Evolutionary conservation across 2,888 invertebrate species (phyloP).

Genomic region (Leptopilina syphax): DNA sequence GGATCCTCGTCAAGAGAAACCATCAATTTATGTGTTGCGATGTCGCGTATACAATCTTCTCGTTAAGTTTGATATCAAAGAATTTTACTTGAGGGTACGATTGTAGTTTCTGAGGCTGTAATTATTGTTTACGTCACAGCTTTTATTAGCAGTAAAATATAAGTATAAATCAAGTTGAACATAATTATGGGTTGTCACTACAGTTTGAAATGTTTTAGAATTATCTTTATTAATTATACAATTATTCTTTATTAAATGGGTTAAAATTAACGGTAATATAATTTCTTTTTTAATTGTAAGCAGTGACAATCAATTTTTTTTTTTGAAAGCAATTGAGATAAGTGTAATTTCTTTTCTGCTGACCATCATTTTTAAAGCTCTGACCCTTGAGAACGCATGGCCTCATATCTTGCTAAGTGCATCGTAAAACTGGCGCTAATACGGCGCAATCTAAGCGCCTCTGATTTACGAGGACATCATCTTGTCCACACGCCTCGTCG

Average conservation of each 20-base stretch:
- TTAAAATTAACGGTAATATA: no score
- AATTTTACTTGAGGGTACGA: conserved; percentile 45
- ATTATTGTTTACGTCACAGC: conserved; percentile 8
- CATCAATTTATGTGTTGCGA: conserved; percentile 2
- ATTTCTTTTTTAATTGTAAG: no score
- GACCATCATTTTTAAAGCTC: conserved; percentile 50
- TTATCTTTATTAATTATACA: neutral
- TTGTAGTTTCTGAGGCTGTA: neutral
- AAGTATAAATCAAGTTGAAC: neutral
- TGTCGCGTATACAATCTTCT: neutral
- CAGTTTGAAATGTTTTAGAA: neutral
- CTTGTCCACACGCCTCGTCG: conserved; percentile 61
- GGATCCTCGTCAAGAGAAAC: conserved; percentile 1
- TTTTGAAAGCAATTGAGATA: neutral
- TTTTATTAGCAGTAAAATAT: conserved; percentile 2
- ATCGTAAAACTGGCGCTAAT: conserved; percentile 73
- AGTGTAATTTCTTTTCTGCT: conserved; percentile 4
- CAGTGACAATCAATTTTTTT: no score
- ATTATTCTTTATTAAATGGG: neutral
- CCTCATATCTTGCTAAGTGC: conserved; percentile 66
- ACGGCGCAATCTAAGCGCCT: conserved; percentile 71
- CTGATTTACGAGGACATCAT: conserved; percentile 73
- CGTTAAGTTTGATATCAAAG: conserved; percentile 28
- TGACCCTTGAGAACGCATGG: conserved; percentile 55
- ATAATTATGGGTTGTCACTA: conserved; percentile 13